A percentile compares a stretch with the other conserved stretches of the same genome.
These are phyloP conservation scores for Yasuhikotakia modesta DNA, from an alignment of 2,797 vertebrate genomes.

Conservation along the genomic window DNA sequence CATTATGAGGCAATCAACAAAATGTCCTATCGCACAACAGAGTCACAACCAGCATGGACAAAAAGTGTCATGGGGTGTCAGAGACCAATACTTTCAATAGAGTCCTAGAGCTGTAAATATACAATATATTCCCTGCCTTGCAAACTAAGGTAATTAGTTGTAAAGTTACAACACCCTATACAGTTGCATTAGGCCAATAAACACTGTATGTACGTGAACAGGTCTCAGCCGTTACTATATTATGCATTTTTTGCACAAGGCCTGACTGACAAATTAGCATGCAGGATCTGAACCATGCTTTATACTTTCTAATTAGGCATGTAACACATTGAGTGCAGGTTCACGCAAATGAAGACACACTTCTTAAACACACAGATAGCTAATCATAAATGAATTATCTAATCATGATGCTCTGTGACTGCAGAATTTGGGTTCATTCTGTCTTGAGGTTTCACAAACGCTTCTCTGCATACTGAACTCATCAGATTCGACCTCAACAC, in stretches of 20 bases:
- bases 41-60: neutral
- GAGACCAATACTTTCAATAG: too few relatives aligned
- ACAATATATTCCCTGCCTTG: too few relatives aligned
- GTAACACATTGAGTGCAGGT: conserved; percentile 67
- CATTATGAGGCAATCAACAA: too few relatives aligned
- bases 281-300: neutral
- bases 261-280: too few relatives aligned
- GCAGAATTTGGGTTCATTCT: conserved; percentile 31
- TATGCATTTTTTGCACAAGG: neutral
- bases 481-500: conserved; percentile 34
- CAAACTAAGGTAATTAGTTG: too few relatives aligned
- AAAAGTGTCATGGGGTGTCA: too few relatives aligned
- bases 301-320: conserved; percentile 28
- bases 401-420: conserved; percentile 37
- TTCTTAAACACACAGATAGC: conserved; percentile 32
- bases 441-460: conserved; percentile 13
- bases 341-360: conserved; percentile 70
- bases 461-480: conserved; percentile 40
- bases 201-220: neutral
- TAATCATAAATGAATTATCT: conserved; percentile 54
- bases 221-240: too few relatives aligned
- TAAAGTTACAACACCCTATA: too few relatives aligned
- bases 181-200: too few relatives aligned
- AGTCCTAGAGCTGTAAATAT: too few relatives aligned
- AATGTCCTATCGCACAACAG: too few relatives aligned